Conservation (phyloP, 2,113 vertebrate genomes). For the Aegypius monachus region DNA sequence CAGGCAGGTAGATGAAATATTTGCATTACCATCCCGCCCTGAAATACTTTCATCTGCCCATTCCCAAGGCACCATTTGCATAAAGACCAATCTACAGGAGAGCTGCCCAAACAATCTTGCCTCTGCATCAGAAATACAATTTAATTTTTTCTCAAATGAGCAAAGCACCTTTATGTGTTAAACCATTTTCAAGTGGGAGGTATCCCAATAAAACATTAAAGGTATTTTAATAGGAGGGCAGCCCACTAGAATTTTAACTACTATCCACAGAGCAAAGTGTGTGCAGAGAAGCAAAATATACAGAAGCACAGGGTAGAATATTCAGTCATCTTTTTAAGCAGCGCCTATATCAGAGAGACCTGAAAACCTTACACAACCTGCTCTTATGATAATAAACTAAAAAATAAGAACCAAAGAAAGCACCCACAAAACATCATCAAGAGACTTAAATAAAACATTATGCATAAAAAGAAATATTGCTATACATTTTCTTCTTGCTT, state of each 20-base stretch:
- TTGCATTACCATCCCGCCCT: background rate
- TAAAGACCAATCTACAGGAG: constrained; percentile 5
- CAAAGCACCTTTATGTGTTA: constrained; percentile 3
- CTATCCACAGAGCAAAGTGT: background rate
- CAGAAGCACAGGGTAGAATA: background rate
- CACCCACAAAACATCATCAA: background rate
- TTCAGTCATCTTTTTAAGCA: background rate
- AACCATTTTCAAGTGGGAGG: constrained; percentile 13
- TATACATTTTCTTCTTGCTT: background rate
- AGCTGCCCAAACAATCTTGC: background rate
- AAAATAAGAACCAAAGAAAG: background rate
- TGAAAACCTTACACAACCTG: background rate
- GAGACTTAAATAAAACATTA: background rate
- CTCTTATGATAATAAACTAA: background rate
- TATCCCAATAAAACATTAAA: constrained; percentile 40
- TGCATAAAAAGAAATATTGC: background rate
- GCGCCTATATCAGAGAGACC: background rate
- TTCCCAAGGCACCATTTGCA: constrained; percentile 55
- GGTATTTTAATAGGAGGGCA: constrained; percentile 14
- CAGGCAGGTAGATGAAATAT: background rate
- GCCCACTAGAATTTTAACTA: constrained; percentile 10
- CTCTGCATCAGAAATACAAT: background rate
- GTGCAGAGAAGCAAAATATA: background rate
- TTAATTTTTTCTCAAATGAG: background rate
- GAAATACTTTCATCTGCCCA: background rate